These are phyloP conservation scores for Ceuthmochares aereus DNA, from an alignment of 2,113 vertebrate species.

Conservation along the genomic window DNA sequence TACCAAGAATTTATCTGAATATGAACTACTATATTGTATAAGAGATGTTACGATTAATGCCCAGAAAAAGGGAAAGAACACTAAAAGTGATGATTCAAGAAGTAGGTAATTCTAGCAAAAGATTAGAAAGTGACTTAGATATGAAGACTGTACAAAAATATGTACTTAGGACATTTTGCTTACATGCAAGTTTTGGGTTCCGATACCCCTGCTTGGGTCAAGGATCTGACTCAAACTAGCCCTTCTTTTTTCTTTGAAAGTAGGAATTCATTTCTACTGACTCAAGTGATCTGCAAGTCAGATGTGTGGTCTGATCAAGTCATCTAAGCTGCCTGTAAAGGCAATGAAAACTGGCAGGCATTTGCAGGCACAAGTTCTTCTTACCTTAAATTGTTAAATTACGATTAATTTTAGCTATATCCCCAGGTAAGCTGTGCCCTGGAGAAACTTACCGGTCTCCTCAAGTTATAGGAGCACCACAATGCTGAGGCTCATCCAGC, in stretches of 20 bases:
- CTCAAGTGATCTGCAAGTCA: background rate
- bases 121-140: background rate
- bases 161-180: background rate
- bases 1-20: background rate
- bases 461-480: background rate
- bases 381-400: background rate
- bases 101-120: background rate
- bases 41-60: background rate
- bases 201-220: background rate
- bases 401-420: background rate
- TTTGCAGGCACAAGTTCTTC: background rate
- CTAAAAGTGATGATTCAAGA: background rate
- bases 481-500: accelerated
- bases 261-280: background rate
- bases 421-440: background rate
- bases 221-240: background rate
- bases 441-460: background rate
- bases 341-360: background rate
- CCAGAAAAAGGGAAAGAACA: background rate
- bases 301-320: background rate
- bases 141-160: background rate
- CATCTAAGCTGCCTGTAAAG: background rate
- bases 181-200: background rate
- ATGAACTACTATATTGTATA: background rate
- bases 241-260: background rate